Evolutionary conservation across 2,797 vertebrate genomes (phyloP).

Genomic region (Sciurus carolinensis): DNA sequence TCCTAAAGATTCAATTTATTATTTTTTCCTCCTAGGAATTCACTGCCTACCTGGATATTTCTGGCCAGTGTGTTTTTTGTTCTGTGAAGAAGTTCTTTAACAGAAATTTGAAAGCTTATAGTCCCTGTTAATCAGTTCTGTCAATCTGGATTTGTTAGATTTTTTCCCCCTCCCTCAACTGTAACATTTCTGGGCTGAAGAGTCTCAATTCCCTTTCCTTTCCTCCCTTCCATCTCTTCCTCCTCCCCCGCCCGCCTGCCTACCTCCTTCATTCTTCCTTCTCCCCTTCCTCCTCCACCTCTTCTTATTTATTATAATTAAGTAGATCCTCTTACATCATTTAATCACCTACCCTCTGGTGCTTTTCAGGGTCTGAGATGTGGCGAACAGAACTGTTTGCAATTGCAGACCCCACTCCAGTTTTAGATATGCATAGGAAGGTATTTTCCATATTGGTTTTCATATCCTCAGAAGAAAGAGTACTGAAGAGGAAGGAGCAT

Average conservation of each 20-base stretch:
- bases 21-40: neutral
- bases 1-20: neutral
- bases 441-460: neutral
- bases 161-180: neutral
- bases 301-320: neutral
- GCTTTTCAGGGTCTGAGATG: neutral
- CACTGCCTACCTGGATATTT: neutral
- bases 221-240: neutral
- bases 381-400: neutral
- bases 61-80: neutral
- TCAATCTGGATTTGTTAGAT: neutral
- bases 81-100: neutral
- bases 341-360: neutral
- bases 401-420: neutral
- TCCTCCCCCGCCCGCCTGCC: neutral
- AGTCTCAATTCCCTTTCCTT: neutral
- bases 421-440: neutral
- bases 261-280: neutral
- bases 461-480: neutral
- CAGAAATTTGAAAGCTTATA: neutral
- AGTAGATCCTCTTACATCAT: neutral
- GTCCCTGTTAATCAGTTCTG: neutral
- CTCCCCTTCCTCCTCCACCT: neutral
- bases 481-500: neutral
- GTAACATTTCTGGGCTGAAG: slow-evolving; percentile 26